Evolutionary conservation across 2,113 vertebrate genomes (phyloP).

Genomic region (Athene noctua): DNA sequence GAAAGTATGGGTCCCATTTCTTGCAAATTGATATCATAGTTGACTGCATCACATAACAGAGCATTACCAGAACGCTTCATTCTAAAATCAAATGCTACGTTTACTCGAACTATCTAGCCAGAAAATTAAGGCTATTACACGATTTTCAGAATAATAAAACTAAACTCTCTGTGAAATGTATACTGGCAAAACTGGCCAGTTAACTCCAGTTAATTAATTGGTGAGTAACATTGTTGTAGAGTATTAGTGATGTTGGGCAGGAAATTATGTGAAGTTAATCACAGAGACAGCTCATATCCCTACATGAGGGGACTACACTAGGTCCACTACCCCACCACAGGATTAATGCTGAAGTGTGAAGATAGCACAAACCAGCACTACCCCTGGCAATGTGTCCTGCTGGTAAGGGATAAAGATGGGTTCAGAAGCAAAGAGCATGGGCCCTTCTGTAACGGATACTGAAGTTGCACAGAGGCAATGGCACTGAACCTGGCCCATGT

Average conservation of each 20-base stretch:
- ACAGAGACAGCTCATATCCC: neutral
- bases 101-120: neutral
- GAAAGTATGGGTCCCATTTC: neutral
- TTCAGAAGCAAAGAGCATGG: neutral
- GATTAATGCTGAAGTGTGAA: neutral
- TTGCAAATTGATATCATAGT: neutral
- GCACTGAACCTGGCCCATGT: neutral
- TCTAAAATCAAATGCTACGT: neutral
- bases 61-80: neutral
- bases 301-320: neutral
- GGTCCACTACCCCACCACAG: neutral
- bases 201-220: neutral
- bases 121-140: neutral
- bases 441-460: neutral
- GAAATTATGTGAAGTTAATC: neutral
- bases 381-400: neutral
- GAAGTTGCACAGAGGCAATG: neutral
- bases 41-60: neutral
- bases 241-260: neutral
- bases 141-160: neutral
- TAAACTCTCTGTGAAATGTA: neutral
- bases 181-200: neutral
- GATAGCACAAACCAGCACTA: neutral
- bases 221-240: neutral
- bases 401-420: neutral